Evolutionary conservation across 2,888 invertebrate genomes (phyloP), one percentile per base, ranked within the genome.

Genomic region (Notocelia uddmanniana): DNA sequence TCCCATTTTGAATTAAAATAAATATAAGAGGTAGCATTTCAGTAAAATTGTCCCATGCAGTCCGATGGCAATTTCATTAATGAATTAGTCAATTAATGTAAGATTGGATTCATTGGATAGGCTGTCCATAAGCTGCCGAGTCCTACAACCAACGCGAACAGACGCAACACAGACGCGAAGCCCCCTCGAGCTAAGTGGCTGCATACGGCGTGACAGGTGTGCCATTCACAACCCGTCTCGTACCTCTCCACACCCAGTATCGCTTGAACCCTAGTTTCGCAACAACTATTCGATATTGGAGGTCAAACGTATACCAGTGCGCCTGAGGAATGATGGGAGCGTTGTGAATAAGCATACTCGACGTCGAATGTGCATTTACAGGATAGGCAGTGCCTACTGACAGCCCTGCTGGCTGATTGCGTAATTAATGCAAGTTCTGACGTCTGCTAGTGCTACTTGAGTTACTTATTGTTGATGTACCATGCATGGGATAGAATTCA

Each of bases 131-230:
- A 2, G 3, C 26, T 26, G 26, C 26, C 26, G 5, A 26, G 26
- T 26, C 5, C 5, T 5, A 26, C 26, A 26, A 26, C 26, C 55
- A 26, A 55, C 26, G 55, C 55, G 55, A 55, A 26, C 54, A 26
- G 55, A 26, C 55, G n/a, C 54, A 23, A 23, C 54, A 50, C 55
- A 50, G 26, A 54, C 54, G 26, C 26, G 26, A 55, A 55, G 26
- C 26, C 55, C 55, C 26, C 26, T 26, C 55, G 55, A 55, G n/a
- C 15, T 26, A 26, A 55, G 55, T 55, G 55, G 55, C 55, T 55
- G 55, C 55, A 55, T 2, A 23, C n/a, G 55, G 11, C 54, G 26
- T 55, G 55, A 55, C 55, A 54, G 23, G 9, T 50, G 50, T 19
- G 6, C 54, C 8, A 45, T 45, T 45, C n/a, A 6, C 45, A 45